Conservation (phyloP, 2,888 invertebrate species). For the Folsomia manolachei region DNA sequence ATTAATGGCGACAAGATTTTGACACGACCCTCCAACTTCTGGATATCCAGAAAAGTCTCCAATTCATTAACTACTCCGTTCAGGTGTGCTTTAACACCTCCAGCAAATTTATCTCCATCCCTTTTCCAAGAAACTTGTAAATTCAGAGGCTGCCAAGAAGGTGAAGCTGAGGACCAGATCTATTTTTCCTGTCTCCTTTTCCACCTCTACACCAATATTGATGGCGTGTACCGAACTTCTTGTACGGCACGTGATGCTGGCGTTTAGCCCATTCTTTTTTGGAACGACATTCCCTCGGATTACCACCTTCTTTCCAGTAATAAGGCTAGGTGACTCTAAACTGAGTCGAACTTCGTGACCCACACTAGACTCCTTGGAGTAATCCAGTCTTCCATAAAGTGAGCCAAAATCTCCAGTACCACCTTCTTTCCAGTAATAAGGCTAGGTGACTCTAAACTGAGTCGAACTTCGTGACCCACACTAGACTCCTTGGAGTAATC, state of each 20-base stretch:
- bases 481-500: not conserved
- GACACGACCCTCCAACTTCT: constrained; percentile 38
- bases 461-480: constrained; percentile 24
- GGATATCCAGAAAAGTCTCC: constrained; percentile 28
- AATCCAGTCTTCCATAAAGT: constrained; percentile 26
- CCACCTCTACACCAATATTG: constrained; percentile 7
- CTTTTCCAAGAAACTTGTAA: constrained; percentile 34
- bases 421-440: constrained; percentile 44
- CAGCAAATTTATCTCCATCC: constrained; percentile 10
- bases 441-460: constrained; percentile 43
- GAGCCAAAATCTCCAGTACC: too few relatives aligned
- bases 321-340: constrained; percentile 39
- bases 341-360: constrained; percentile 32
- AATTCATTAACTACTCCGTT: constrained; percentile 29
- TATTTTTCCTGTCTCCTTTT: constrained; percentile 17
- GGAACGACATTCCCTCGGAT: constrained; percentile 21
- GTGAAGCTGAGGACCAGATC: constrained; percentile 7
- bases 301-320: constrained; percentile 43
- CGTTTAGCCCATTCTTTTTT: constrained; percentile 25
- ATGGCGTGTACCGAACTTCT: constrained; percentile 36
- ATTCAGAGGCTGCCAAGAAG: constrained; percentile 36
- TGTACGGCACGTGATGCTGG: constrained; percentile 42
- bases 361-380: constrained; percentile 1
- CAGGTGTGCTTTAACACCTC: constrained; percentile 23
- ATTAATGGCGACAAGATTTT: constrained; percentile 41